Percentiles rank a stretch among this genome's conserved stretches.
phyloP scores from a whole-genome alignment of 2,888 invertebrate species.

The Piscicola geometra region DNA sequence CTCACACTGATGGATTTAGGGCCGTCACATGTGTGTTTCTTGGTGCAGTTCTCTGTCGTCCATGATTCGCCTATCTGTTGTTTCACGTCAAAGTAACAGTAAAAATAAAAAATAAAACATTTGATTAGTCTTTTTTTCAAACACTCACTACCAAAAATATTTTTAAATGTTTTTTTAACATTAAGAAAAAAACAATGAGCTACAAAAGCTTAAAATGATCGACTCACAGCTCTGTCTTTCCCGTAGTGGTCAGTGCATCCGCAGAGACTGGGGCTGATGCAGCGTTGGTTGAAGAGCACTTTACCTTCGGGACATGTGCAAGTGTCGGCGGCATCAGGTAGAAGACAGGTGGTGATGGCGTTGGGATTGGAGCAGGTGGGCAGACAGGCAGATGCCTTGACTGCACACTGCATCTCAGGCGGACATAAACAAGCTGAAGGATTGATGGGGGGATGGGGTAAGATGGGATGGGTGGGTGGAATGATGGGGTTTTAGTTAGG shows the following conservation, averaged over 20 bases:
- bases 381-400: constrained; percentile 1
- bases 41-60: constrained; percentile 9
- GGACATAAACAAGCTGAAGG: constrained; percentile 21
- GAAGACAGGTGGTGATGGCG: constrained; percentile 17
- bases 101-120: too few relatives aligned
- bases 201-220: not conserved
- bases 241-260: constrained; percentile 20
- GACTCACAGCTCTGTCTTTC: not conserved
- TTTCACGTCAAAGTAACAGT: too few relatives aligned
- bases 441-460: too few relatives aligned
- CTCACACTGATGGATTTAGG: not conserved
- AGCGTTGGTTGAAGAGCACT: constrained; percentile 18
- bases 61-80: constrained; percentile 17
- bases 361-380: constrained; percentile 26
- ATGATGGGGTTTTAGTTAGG: too few relatives aligned
- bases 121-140: too few relatives aligned
- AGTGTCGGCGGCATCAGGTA: constrained; percentile 12
- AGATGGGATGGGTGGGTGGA: too few relatives aligned
- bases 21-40: constrained; percentile 7
- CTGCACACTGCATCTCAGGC: constrained; percentile 17
- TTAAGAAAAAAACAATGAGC: too few relatives aligned
- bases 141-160: too few relatives aligned
- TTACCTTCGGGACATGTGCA: constrained; percentile 30
- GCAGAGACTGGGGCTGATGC: constrained; percentile 9
- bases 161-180: too few relatives aligned